Base-by-base conservation (phyloP, 2,113 vertebrate genomes). In the Pomatorhinus ruficollis region DNA sequence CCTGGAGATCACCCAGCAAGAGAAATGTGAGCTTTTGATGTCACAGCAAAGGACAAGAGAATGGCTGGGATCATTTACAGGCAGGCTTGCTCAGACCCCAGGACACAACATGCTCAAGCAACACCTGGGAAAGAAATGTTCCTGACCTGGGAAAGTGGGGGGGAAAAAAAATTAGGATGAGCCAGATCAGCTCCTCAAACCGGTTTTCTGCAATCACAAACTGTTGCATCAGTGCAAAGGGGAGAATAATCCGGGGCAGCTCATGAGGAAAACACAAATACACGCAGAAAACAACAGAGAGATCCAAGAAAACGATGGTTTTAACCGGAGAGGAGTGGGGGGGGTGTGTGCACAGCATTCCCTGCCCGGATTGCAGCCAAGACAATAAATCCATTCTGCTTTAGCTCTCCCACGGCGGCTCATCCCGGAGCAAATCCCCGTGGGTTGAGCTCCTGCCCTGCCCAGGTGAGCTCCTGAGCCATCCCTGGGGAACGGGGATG, bases 161-260 rank as follows among this genome's bases (percentile, higher is more conserved):
- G 14, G 30, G 2, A 8, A 10, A 8, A 12, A 15, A 54, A 10
- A 42, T 31, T 23, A 4, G 54, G 49, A 59, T 24, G 64, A 83
- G 83, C 8, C 80, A 69, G 80, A 59, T 12, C 5, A 56, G 64
- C 47, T 77, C 77, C 74, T 89, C 47, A 59, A 42, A 60, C 12
- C 4, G 11, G 39, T 60, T 83, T 61, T 49, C 18, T 35, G 88
- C 65, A 82, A 23, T 9, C 42, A 24, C 22, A 5, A 20, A 31
- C 0, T 15, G 11, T 5, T 87, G 80, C 77, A 57, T 28, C 70
- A 71, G 17, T 3, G 45, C 60, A 15, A 33, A 81, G 52, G 31
- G 76, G 47, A 66, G 25, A 13, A 42, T 0, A 0, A 17, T 2
- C 1, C 1, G 0, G 76, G 44, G 31, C 78, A 88, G 64, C 50